A percentile compares a stretch with the other conserved stretches of the same genome.
Conservation (phyloP, 2,113 vertebrate genomes). For the Sapayoa aenigma region DNA sequence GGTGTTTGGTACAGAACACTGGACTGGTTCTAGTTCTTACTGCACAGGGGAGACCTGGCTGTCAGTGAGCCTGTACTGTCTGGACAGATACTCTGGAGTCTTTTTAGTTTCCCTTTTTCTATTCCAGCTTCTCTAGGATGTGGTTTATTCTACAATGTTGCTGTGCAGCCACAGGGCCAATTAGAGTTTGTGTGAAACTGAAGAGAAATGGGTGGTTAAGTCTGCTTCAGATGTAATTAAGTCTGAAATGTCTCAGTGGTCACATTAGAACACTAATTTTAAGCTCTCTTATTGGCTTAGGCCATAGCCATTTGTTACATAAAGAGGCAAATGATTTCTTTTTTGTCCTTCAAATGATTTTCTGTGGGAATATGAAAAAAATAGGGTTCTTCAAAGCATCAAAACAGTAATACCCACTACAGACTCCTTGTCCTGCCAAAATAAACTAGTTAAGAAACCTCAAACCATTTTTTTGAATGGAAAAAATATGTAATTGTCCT, state of each 20-base stretch:
- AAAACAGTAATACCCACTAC: background rate
- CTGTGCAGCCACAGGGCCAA: background rate
- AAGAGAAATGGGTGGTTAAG: conserved; percentile 44
- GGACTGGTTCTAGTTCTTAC: background rate
- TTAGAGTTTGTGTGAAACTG: conserved; percentile 40
- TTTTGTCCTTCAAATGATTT: conserved; percentile 11
- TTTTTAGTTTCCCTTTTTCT: background rate
- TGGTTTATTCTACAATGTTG: conserved; percentile 42
- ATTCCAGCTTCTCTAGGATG: conserved; percentile 35
- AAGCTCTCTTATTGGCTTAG: background rate
- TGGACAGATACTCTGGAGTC: background rate
- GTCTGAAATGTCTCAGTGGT: conserved; percentile 50
- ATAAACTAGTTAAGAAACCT: background rate
- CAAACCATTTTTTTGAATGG: background rate
- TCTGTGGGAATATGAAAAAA: background rate
- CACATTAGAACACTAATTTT: conserved; percentile 46
- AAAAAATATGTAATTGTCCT: background rate
- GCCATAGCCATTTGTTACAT: background rate
- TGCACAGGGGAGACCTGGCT: background rate
- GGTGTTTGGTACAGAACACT: background rate
- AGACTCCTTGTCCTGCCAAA: conserved; percentile 17
- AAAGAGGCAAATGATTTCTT: background rate
- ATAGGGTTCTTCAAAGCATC: background rate
- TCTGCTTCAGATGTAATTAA: conserved; percentile 53
- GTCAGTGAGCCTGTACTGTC: background rate